A percentile compares a stretch with the other conserved stretches of the same genome.
phyloP scores from a whole-genome alignment of 2,113 vertebrate species.

The Dermatemys mawii region DNA sequence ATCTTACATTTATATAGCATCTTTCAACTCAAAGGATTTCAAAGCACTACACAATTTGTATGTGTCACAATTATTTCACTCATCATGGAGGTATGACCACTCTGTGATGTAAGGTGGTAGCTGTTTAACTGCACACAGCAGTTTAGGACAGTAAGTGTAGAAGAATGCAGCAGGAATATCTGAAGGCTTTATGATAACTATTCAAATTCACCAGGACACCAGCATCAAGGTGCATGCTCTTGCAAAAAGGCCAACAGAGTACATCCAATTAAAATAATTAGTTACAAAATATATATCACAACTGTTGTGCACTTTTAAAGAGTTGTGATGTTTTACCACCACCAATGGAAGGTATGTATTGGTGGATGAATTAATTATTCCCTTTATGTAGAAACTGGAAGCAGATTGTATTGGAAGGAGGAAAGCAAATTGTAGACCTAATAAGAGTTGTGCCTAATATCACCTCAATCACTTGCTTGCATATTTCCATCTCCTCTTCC shows the following conservation, averaged over 20 bases:
- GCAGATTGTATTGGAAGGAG: not conserved
- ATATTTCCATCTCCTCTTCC: not conserved
- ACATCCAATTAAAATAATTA: not conserved
- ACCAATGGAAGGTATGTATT: fast-evolving
- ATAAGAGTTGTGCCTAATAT: not conserved
- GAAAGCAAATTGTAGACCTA: fast-evolving
- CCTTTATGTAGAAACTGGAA: not conserved
- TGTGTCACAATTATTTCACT: not conserved
- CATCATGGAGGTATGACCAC: not conserved
- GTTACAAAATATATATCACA: not conserved
- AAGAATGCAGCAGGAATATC: not conserved
- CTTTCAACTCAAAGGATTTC: not conserved
- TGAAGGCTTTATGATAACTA: not conserved
- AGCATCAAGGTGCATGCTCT: not conserved
- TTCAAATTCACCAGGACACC: not conserved
- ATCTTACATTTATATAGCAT: not conserved
- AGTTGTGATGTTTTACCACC: not conserved
- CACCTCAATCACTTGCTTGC: not conserved
- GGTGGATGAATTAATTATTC: not conserved
- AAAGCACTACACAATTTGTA: not conserved
- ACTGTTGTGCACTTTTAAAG: not conserved
- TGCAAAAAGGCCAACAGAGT: not conserved
- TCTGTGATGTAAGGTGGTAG: not conserved
- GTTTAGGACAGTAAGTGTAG: not conserved
- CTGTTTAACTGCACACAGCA: not conserved